Conservation (phyloP, 1,140 invertebrate genomes). For the Akabosia matsudoensis region DNA sequence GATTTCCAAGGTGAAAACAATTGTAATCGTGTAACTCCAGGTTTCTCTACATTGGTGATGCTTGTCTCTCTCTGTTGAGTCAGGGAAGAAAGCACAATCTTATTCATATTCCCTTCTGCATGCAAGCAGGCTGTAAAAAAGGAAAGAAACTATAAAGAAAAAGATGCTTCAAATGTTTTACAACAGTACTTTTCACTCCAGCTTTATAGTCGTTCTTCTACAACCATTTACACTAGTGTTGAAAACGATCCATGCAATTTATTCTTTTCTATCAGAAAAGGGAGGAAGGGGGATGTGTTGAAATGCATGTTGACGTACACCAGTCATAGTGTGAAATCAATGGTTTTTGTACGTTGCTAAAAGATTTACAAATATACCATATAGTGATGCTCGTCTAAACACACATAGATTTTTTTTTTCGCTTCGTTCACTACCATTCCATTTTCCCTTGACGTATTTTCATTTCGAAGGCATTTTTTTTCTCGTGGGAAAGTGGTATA, state of each 20-base stretch:
- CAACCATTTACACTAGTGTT: neutral
- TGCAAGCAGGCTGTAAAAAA: no score
- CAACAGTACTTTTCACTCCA: neutral
- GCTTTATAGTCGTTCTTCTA: no score
- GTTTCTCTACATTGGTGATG: neutral
- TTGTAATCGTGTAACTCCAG: neutral
- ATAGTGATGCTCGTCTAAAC: neutral
- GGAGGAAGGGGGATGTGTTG: neutral
- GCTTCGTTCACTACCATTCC: neutral
- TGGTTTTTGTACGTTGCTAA: neutral
- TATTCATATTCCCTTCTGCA: no score
- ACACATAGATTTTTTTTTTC: no score
- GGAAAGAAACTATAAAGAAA: neutral
- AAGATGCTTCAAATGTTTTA: neutral
- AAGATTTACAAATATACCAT: neutral
- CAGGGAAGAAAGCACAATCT: no score
- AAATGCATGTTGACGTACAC: neutral
- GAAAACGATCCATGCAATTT: neutral
- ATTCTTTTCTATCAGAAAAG: neutral
- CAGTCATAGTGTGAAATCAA: conserved; percentile 2
- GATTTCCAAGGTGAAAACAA: neutral
- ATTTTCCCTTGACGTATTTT: neutral
- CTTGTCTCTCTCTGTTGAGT: neutral
- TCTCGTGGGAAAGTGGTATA: neutral
- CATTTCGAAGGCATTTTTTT: neutral